Base-by-base conservation (phyloP, 2,888 invertebrate genomes). In the Pristionchus maxplancki region DNA sequence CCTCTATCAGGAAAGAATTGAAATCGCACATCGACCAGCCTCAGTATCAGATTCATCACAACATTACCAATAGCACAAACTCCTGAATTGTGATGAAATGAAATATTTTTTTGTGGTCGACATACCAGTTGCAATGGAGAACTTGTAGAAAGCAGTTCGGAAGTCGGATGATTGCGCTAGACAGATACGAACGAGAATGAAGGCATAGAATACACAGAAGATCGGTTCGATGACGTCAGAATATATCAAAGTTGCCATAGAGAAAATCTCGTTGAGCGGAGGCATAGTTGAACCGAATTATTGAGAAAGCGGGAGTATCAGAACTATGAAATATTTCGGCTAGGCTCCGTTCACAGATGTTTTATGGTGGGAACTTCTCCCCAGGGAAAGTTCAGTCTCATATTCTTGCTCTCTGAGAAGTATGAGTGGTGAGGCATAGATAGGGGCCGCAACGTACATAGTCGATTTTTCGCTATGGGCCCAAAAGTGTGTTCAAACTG, bases 161-260 rank as follows among this genome's bases (percentile, higher is more conserved):
- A 74, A 44, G 5, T 37, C 44, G 0, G 74, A 5, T 2, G 40
- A 40, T 40, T 31, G 20, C 1, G 40, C 44, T 9, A 31, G 28
- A 5, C 20, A 17, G 24, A 74, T 74, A 4, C 74, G 40, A 74
- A 74, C 13, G 74, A 74, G 37, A 24, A 74, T 24, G n/a, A 24
- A 74, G 9, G 74, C 74, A n/a, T 74, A 74, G n/a, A 74, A 8
- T 3, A 74, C 4, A 74, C 40, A 74, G 74, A 74, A 74, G 40
- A 40, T 3, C 2, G 31, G 20, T n/a, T 74, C 74, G 44, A 74
- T 74, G 40, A 74, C n/a, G 74, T 74, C 74, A 74, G 40, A 37
- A n/a, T 74, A 74, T 40, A 74, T 74, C 5, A 74, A 5, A 34
- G 67, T 15, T 53, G 17, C 17, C 15, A 53, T 11, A 17, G 53